Conservation (phyloP, 2,797 vertebrate genomes). For the Meriones psammophilus region DNA sequence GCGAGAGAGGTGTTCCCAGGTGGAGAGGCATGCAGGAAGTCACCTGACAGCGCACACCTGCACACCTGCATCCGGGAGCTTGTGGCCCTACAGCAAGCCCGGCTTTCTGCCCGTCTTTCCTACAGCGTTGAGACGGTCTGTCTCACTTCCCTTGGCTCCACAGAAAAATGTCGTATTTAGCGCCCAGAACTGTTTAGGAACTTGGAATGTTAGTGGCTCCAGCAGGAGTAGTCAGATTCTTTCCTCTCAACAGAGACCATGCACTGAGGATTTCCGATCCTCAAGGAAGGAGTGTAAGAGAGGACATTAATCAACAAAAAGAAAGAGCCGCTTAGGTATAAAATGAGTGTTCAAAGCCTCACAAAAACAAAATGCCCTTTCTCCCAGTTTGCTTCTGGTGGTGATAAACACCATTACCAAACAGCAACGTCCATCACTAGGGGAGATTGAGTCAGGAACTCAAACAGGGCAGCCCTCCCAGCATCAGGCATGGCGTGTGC, state of each 20-base stretch:
- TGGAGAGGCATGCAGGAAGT: conserved; percentile 12
- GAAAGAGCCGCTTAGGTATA: not conserved
- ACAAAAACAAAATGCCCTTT: not conserved
- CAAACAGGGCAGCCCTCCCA: not conserved
- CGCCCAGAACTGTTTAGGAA: not conserved
- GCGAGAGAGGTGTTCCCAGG: not conserved
- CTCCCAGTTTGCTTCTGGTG: not conserved
- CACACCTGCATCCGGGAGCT: not conserved
- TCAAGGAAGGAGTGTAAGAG: not conserved
- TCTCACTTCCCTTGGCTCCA: conserved; percentile 2
- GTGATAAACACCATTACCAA: not conserved
- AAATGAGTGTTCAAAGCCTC: not conserved
- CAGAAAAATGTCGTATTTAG: not conserved
- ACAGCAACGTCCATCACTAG: not conserved
- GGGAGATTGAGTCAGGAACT: not conserved
- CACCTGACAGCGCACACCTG: not conserved
- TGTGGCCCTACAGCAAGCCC: rapidly evolving
- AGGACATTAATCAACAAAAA: not conserved
- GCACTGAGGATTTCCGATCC: not conserved
- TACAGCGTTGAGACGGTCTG: not conserved
- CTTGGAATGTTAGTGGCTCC: not conserved
- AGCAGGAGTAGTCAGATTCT: not conserved
- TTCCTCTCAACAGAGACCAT: not conserved
- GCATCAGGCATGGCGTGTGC: no score
- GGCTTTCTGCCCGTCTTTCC: not conserved